These are phyloP conservation scores for Apodemia mormo DNA, from an alignment of 2,888 invertebrate genomes.

Conservation along the genomic window DNA sequence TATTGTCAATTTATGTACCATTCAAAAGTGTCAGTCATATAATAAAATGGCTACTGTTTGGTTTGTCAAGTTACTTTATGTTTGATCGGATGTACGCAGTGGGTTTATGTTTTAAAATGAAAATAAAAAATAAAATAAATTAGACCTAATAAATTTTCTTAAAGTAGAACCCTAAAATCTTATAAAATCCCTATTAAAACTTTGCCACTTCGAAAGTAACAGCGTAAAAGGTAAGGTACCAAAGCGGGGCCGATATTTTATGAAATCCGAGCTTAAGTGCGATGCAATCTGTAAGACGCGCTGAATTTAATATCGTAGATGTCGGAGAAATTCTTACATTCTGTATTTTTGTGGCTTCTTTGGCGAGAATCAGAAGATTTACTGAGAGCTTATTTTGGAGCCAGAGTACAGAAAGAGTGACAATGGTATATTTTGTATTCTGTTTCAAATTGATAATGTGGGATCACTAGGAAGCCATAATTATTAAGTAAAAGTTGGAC, in stretches of 20 bases:
- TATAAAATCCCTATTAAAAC: constrained; percentile 14
- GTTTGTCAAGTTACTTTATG: too few species aligned
- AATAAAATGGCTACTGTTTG: too few species aligned
- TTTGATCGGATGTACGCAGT: too few species aligned
- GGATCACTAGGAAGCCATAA: too few species aligned
- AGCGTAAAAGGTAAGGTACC: constrained; percentile 12
- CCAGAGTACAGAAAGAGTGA: background rate
- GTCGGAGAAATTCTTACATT: constrained; percentile 4
- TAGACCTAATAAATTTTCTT: too few species aligned
- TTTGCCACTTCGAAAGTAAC: constrained; percentile 9
- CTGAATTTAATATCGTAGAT: background rate
- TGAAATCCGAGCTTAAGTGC: constrained; percentile 12
- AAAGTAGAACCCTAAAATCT: background rate
- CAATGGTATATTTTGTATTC: background rate
- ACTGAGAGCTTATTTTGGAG: background rate
- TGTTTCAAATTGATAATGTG: too few species aligned
- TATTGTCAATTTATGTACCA: too few species aligned
- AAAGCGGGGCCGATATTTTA: constrained; percentile 5
- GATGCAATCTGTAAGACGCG: constrained; percentile 8
- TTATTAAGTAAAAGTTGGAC: too few species aligned
- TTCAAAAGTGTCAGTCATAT: too few species aligned
- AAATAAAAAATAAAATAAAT: too few species aligned
- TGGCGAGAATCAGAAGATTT: background rate
- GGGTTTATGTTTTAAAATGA: too few species aligned
- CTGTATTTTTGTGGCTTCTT: constrained; percentile 11